phyloP scores from a whole-genome alignment of 2,797 vertebrate genomes.

The Danio tinwini region DNA sequence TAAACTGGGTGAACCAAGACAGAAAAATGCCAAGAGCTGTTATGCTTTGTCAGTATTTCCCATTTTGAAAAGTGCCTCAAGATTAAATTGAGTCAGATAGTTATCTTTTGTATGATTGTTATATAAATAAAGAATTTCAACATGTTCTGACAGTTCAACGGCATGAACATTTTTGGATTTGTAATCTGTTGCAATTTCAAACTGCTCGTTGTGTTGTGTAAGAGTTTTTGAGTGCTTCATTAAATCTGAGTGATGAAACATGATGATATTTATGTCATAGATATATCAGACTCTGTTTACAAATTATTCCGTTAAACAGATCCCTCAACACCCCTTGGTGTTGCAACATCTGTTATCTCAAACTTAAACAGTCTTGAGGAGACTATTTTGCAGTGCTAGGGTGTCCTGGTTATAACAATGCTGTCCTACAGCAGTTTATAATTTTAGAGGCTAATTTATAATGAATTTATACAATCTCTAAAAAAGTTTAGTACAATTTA shows the following conservation, averaged over 20 bases:
- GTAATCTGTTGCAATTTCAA: constrained; percentile 21
- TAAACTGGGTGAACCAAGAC: not conserved
- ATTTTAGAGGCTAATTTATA: too few relatives aligned
- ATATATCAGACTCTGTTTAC: not conserved
- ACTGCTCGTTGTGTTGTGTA: constrained; percentile 12
- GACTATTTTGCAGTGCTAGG: not conserved
- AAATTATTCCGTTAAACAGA: not conserved
- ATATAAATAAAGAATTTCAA: not conserved
- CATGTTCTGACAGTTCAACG: not conserved
- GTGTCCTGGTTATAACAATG: too few relatives aligned
- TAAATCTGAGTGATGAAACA: constrained; percentile 18
- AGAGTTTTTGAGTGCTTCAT: constrained; percentile 4
- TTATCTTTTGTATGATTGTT: not conserved
- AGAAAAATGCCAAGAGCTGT: not conserved
- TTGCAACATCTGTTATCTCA: constrained; percentile 19
- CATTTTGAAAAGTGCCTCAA: not conserved
- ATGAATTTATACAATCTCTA: too few relatives aligned
- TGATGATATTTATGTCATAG: not conserved
- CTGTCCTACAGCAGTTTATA: too few relatives aligned
- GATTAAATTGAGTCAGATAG: not conserved
- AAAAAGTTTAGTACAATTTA: too few relatives aligned
- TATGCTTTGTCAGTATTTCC: not conserved
- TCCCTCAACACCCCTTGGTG: not conserved
- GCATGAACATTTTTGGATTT: not conserved
- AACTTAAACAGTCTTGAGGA: not conserved